Conservation (phyloP, 2,113 vertebrate species). For the Corythaixoides concolor region DNA sequence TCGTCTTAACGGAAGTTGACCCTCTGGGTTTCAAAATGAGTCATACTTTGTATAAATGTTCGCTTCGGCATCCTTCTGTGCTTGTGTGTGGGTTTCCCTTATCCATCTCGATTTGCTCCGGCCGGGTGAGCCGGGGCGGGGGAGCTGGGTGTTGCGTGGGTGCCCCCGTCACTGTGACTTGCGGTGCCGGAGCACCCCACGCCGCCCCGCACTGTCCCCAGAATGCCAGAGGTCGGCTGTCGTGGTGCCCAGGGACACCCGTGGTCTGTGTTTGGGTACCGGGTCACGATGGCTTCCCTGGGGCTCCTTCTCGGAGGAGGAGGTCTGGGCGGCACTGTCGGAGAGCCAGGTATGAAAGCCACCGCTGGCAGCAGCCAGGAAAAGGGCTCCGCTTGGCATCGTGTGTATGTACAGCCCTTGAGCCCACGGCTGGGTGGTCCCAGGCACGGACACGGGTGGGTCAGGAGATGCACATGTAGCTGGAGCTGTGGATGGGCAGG, state of each 20-base stretch:
- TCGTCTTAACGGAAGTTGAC: neutral
- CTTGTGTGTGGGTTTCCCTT: neutral
- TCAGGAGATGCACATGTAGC: fast-evolving
- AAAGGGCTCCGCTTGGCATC: fast-evolving
- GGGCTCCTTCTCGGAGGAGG: neutral
- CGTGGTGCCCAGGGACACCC: fast-evolving
- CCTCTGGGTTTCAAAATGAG: neutral
- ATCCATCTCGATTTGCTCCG: fast-evolving
- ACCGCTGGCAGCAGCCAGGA: fast-evolving
- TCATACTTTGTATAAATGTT: neutral
- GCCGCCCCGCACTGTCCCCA: fast-evolving
- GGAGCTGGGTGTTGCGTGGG: neutral
- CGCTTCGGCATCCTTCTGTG: neutral
- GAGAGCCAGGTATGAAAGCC: fast-evolving
- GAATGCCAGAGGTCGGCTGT: fast-evolving
- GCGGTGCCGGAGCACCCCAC: neutral
- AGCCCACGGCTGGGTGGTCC: neutral
- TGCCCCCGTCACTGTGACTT: fast-evolving
- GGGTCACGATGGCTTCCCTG: fast-evolving
- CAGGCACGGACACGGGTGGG: fast-evolving
- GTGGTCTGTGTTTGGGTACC: too few species aligned
- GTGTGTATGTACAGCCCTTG: fast-evolving
- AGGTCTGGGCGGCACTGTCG: too few species aligned
- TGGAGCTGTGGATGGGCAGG: fast-evolving
- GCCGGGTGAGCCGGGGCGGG: fast-evolving